phyloP scores from a whole-genome alignment of 2,797 vertebrate species.

The Spatula clypeata region DNA sequence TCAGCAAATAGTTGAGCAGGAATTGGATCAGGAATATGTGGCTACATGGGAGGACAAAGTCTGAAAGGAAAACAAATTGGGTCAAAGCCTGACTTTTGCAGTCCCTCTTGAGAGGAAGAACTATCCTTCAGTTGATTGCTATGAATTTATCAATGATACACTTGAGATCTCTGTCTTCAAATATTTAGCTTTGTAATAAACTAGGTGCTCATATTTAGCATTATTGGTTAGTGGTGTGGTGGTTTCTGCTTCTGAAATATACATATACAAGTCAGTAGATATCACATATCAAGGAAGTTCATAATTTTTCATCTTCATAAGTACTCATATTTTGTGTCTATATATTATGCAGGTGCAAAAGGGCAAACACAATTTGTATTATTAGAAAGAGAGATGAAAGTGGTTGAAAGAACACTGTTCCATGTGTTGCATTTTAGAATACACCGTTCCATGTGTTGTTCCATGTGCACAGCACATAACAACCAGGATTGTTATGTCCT shows the following conservation, averaged over 20 bases:
- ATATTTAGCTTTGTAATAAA: background rate
- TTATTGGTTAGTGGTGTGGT: background rate
- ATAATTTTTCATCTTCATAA: background rate
- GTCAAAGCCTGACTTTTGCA: background rate
- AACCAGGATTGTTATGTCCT: background rate
- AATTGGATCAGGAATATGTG: background rate
- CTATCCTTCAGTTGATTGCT: background rate
- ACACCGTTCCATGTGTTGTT: background rate
- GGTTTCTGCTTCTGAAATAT: background rate
- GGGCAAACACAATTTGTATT: background rate
- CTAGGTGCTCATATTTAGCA: background rate
- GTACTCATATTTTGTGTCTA: background rate
- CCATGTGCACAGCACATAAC: background rate
- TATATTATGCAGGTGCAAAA: background rate
- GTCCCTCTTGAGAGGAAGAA: background rate
- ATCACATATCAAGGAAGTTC: background rate
- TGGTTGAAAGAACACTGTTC: background rate
- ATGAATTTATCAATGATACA: background rate
- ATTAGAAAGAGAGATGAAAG: background rate
- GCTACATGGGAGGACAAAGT: background rate
- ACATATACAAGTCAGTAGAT: background rate
- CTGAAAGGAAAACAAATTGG: background rate
- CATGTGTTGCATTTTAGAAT: background rate
- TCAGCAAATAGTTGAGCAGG: background rate
- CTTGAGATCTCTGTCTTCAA: rapidly evolving